Conservation (phyloP, 2,113 vertebrate genomes). For the Dendropsophus ebraccatus region DNA sequence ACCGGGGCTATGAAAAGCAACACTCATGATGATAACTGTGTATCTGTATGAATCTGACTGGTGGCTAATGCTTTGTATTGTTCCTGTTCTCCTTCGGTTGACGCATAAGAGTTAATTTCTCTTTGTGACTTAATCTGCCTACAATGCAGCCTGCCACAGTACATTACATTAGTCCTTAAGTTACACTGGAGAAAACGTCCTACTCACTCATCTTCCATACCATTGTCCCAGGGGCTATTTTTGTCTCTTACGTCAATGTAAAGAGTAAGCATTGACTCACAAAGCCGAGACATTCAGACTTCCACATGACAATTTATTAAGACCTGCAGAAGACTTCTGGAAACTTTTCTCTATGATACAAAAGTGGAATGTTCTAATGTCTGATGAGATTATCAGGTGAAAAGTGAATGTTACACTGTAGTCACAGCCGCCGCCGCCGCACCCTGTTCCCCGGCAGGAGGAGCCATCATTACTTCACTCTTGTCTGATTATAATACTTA, state of each 20-base stretch:
- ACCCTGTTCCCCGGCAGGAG: not conserved
- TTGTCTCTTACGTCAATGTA: slow-evolving; percentile 46
- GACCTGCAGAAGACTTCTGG: not conserved
- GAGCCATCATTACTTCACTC: not conserved
- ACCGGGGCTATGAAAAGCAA: too few relatives aligned
- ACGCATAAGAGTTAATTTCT: slow-evolving; percentile 21
- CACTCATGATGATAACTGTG: too few relatives aligned
- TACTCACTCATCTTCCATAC: slow-evolving; percentile 21
- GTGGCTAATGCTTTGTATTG: not conserved
- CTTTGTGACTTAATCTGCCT: slow-evolving; percentile 36
- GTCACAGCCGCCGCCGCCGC: not conserved
- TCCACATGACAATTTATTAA: not conserved
- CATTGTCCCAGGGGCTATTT: slow-evolving; percentile 11
- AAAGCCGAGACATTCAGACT: not conserved
- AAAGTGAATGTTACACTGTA: not conserved
- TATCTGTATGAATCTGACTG: not conserved
- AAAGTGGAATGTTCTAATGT: not conserved
- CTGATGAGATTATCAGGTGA: not conserved
- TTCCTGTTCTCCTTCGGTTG: not conserved
- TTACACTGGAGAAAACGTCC: slow-evolving; percentile 2
- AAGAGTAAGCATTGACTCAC: slow-evolving; percentile 43
- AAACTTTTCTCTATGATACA: not conserved
- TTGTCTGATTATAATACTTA: not conserved
- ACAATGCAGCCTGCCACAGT: slow-evolving; percentile 44
- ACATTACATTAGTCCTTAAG: slow-evolving; percentile 33